Conservation (phyloP, 2,888 invertebrate genomes). For the Lasioglossum malachurum region DNA sequence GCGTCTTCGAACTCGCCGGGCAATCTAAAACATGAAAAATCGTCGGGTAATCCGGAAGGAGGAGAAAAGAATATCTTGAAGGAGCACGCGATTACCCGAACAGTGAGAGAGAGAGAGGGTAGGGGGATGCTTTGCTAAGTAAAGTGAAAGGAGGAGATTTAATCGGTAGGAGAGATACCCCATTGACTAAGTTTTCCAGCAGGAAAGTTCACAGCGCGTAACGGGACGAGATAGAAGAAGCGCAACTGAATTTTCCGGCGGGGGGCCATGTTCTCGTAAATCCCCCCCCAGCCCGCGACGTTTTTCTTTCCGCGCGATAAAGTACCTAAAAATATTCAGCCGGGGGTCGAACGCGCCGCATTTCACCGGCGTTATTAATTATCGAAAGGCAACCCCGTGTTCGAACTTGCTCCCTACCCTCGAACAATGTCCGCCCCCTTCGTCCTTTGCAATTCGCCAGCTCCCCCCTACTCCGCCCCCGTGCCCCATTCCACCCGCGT, state of each 20-base stretch:
- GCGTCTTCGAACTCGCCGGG: slow-evolving; percentile 85
- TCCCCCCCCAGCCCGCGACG: neutral
- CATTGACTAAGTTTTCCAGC: slow-evolving; percentile 12
- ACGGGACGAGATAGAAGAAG: slow-evolving; percentile 8
- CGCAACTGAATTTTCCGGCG: neutral
- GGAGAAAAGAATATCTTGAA: neutral
- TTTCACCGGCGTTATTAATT: slow-evolving; percentile 32
- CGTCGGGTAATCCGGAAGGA: slow-evolving; percentile 11
- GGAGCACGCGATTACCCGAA: neutral
- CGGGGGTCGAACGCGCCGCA: neutral
- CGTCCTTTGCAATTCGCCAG: neutral
- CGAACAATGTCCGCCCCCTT: slow-evolving; percentile 7
- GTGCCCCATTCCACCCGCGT: neutral
- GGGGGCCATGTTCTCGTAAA: neutral
- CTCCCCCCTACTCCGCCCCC: neutral
- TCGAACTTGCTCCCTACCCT: neutral
- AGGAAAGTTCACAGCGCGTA: neutral
- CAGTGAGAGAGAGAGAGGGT: neutral
- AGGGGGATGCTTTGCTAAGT: slow-evolving; percentile 4
- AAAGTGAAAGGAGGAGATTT: slow-evolving; percentile 12
- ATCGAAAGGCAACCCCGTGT: neutral
- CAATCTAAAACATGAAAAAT: slow-evolving; percentile 83
- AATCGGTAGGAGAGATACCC: neutral
- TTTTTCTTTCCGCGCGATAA: neutral
- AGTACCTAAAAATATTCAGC: slow-evolving; percentile 15